These are phyloP conservation scores for Augiades crinisus DNA, from an alignment of 2,888 invertebrate species.

Conservation along the genomic window DNA sequence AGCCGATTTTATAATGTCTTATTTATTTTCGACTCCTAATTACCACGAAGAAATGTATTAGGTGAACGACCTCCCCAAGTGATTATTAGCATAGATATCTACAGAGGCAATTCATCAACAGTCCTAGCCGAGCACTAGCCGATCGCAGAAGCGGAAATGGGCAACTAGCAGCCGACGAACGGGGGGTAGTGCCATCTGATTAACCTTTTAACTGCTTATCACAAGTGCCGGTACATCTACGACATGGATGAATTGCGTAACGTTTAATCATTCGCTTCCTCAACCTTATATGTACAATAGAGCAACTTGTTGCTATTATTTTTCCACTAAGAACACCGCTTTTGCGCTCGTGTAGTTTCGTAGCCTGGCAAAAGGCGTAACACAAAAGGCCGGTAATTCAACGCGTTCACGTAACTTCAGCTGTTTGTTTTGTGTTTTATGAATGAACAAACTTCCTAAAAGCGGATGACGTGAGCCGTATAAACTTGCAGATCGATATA, in stretches of 20 bases:
- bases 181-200: slow-evolving; percentile 42
- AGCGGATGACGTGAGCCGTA: slow-evolving; percentile 48
- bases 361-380: slow-evolving; percentile 2
- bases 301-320: slow-evolving; percentile 32
- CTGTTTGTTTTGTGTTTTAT: slow-evolving; percentile 41
- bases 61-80: slow-evolving; percentile 33
- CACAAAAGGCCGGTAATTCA: slow-evolving; percentile 17
- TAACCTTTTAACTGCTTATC: slow-evolving; percentile 36
- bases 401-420: slow-evolving; percentile 27
- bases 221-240: slow-evolving; percentile 16
- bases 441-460: slow-evolving; percentile 38
- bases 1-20: neutral
- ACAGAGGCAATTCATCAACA: slow-evolving; percentile 43
- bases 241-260: slow-evolving; percentile 15
- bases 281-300: slow-evolving; percentile 1
- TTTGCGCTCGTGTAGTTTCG: neutral
- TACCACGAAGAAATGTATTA: neutral
- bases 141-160: slow-evolving; percentile 59
- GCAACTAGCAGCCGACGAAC: slow-evolving; percentile 54
- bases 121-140: slow-evolving; percentile 36
- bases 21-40: neutral
- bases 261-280: slow-evolving; percentile 17
- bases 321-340: neutral
- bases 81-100: slow-evolving; percentile 38
- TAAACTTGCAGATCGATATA: slow-evolving; percentile 63